These are phyloP conservation scores for Phycodurus eques DNA, from an alignment of 2,113 vertebrate species.

Conservation along the genomic window DNA sequence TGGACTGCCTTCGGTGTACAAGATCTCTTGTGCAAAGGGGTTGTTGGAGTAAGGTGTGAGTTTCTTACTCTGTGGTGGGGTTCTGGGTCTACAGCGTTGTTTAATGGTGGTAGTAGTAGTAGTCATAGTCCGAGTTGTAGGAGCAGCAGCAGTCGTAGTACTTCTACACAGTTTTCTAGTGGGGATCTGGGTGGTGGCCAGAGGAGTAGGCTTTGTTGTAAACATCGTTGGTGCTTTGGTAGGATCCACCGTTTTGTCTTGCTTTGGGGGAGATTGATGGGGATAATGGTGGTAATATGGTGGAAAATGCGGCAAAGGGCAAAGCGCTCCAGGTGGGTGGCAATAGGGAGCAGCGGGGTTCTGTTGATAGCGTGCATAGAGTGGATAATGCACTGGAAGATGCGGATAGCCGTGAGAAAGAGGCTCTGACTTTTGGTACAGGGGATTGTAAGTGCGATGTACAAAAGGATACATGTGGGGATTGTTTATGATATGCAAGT, in stretches of 20 bases:
- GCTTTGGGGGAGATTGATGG: not conserved
- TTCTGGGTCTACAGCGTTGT: not conserved
- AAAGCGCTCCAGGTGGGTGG: not conserved
- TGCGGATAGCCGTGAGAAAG: not conserved
- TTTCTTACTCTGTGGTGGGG: not conserved
- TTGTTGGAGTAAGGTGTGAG: not conserved
- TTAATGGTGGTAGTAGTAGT: not conserved
- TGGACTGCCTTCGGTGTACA: not conserved
- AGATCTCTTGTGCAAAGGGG: not conserved
- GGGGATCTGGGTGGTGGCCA: not conserved
- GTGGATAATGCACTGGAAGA: not conserved
- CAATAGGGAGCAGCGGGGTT: not conserved
- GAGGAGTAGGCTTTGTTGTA: not conserved
- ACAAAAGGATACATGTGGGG: not conserved
- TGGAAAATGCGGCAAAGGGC: not conserved
- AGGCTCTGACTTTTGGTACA: not conserved
- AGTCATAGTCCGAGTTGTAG: not conserved
- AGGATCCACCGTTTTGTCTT: not conserved
- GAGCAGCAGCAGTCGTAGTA: not conserved
- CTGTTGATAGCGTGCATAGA: not conserved
- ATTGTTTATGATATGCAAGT: constrained; percentile 1
- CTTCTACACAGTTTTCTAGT: not conserved
- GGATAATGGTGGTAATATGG: not conserved
- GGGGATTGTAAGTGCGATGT: not conserved
- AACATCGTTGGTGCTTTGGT: not conserved